phyloP scores from a whole-genome alignment of 2,797 vertebrate genomes.

The Tamandua tetradactyla region DNA sequence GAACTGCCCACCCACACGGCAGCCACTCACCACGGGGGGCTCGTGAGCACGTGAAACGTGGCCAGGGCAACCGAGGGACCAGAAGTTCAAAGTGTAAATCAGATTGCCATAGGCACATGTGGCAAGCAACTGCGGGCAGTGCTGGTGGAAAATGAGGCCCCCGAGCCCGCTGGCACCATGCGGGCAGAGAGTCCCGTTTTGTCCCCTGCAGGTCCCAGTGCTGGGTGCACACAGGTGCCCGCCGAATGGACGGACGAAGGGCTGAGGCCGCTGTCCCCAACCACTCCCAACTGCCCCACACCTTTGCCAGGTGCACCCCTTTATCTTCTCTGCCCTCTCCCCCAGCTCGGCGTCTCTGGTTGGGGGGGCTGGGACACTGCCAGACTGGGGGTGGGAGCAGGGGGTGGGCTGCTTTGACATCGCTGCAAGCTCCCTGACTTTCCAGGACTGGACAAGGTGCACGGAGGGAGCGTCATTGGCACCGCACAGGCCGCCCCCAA shows the following conservation, averaged over 20 bases:
- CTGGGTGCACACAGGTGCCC: fast-evolving
- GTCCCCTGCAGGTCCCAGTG: background rate
- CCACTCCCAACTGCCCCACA: too few relatives aligned
- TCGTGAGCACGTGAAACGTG: background rate
- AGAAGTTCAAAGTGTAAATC: too few relatives aligned
- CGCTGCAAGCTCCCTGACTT: background rate
- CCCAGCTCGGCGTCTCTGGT: background rate
- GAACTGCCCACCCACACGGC: fast-evolving
- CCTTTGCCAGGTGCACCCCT: too few relatives aligned
- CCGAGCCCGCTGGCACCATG: too few relatives aligned
- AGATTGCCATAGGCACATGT: too few relatives aligned
- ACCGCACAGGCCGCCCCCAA: too few relatives aligned
- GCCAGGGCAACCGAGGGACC: background rate
- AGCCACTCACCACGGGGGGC: background rate
- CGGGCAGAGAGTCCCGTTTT: fast-evolving
- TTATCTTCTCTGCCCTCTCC: background rate
- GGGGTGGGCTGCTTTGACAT: background rate
- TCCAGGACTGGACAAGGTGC: background rate
- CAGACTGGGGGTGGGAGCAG: background rate
- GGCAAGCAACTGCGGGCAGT: too few relatives aligned
- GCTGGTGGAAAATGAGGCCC: too few relatives aligned
- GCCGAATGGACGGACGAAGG: fast-evolving
- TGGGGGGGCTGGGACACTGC: background rate
- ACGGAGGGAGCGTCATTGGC: background rate
- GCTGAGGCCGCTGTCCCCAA: fast-evolving